Percentiles rank a stretch among this genome's conserved stretches.
phyloP scores from a whole-genome alignment of 2,113 vertebrate species.

The Thymallus thymallus region DNA sequence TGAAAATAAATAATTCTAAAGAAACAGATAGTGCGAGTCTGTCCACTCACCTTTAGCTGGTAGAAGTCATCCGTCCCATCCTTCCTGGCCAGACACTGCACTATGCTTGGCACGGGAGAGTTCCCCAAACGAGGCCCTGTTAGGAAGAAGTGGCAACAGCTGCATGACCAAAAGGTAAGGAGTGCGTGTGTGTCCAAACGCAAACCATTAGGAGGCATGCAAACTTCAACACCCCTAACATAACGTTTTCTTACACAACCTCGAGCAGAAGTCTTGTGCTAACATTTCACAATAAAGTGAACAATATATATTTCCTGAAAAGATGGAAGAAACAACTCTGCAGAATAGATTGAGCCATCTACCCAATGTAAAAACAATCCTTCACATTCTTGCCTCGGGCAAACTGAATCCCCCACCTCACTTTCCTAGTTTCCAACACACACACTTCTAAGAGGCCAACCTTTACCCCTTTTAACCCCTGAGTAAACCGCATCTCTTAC shows the following conservation, averaged over 20 bases:
- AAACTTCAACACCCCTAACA: slow-evolving; percentile 52
- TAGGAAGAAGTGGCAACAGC: slow-evolving; percentile 54
- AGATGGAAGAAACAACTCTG: slow-evolving; percentile 4
- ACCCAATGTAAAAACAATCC: slow-evolving; percentile 65
- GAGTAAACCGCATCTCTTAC: slow-evolving; percentile 65
- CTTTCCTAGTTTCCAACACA: background rate
- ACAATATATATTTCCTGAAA: background rate
- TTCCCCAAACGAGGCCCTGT: slow-evolving; percentile 95
- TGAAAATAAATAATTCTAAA: no score
- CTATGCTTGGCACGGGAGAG: slow-evolving; percentile 97
- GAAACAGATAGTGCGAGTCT: no score
- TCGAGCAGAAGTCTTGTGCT: background rate
- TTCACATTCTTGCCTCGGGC: slow-evolving; percentile 63
- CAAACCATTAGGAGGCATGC: slow-evolving; percentile 48
- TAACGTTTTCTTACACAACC: slow-evolving; percentile 49
- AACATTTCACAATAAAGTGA: no score
- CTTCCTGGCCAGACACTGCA: slow-evolving; percentile 97
- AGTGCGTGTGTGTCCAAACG: slow-evolving; percentile 44
- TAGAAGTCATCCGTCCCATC: slow-evolving; percentile 98
- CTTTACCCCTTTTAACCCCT: no score
- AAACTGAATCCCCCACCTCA: background rate
- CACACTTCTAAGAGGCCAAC: background rate
- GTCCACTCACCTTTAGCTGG: slow-evolving; percentile 89
- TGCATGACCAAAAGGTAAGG: slow-evolving; percentile 69
- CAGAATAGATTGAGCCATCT: slow-evolving; percentile 21